Evolutionary conservation across 2,888 invertebrate species (phyloP).

Genomic region (Phyllotreta cruciferae): DNA sequence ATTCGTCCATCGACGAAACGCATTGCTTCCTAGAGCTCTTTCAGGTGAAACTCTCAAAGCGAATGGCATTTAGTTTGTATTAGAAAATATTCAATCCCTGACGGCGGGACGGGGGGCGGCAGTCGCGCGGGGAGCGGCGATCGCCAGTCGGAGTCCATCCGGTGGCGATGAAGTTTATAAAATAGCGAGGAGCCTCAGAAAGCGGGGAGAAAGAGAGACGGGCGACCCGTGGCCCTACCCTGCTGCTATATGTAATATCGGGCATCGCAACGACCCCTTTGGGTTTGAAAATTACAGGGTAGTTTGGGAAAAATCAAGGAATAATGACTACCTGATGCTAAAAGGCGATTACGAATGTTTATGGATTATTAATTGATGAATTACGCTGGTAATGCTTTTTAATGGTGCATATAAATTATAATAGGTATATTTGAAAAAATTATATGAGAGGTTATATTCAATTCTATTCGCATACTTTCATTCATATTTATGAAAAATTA

Average conservation of each 20-base stretch:
- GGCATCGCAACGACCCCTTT: constrained; percentile 26
- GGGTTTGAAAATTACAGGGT: constrained; percentile 26
- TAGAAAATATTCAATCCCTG: constrained; percentile 40
- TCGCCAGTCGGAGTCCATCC: constrained; percentile 32
- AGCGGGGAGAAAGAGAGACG: constrained; percentile 20
- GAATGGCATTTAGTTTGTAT: constrained; percentile 41
- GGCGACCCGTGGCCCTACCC: constrained; percentile 13
- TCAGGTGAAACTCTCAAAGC: constrained; percentile 37
- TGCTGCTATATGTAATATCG: constrained; percentile 29
- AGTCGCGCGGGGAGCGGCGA: constrained; percentile 29
- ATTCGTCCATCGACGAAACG: constrained; percentile 21
- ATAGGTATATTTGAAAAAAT: too few species aligned
- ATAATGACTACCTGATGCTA: too few species aligned
- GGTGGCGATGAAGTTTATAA: constrained; percentile 37
- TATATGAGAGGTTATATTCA: too few species aligned
- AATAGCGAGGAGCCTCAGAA: constrained; percentile 35
- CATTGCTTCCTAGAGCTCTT: constrained; percentile 31
- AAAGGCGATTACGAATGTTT: too few species aligned
- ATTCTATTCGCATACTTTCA: too few species aligned
- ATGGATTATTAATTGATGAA: too few species aligned
- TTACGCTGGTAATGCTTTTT: too few species aligned
- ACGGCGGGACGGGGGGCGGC: constrained; percentile 23
- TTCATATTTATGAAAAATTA: too few species aligned
- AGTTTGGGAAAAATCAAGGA: background rate
- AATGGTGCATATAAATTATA: too few species aligned